Evolutionary conservation across 1,140 invertebrate species (phyloP).

Genomic region (Diorhabda carinulata): DNA sequence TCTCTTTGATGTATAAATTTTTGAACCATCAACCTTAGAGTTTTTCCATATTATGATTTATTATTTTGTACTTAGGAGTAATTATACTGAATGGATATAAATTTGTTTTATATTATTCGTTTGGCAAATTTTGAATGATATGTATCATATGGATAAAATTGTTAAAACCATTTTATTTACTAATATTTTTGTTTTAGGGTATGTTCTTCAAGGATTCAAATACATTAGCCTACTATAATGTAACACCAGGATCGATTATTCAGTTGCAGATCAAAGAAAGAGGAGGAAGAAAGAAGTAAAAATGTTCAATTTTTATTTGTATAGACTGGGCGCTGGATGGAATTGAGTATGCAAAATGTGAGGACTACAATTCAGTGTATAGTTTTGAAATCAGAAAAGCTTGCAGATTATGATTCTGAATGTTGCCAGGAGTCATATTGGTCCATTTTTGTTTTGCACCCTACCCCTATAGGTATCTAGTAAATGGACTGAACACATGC

Average conservation of each 20-base stretch:
- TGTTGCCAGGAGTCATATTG: no score
- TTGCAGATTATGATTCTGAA: no score
- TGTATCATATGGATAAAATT: neutral
- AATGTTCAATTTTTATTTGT: neutral
- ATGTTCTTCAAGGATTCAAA: slow-evolving; percentile 98
- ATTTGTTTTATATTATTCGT: neutral
- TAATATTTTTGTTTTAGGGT: slow-evolving; percentile 62
- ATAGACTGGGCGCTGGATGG: no score
- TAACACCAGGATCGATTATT: slow-evolving; percentile 76
- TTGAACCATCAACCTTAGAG: no score
- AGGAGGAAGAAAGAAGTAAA: slow-evolving; percentile 95
- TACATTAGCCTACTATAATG: slow-evolving; percentile 93
- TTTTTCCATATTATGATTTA: no score
- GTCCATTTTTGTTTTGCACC: no score
- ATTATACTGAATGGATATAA: neutral
- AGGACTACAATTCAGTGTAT: no score
- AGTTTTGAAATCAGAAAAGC: no score
- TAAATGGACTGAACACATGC: no score
- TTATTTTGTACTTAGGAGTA: neutral
- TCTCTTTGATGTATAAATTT: no score
- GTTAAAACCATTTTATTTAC: slow-evolving; percentile 5
- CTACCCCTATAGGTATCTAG: no score
- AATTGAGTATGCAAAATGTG: no score
- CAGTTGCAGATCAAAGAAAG: slow-evolving; percentile 93
- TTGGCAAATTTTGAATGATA: neutral